Percentiles rank a stretch among this genome's conserved stretches.
Conservation (phyloP, 2,888 invertebrate species). For the Orthonevra nobilis region DNA sequence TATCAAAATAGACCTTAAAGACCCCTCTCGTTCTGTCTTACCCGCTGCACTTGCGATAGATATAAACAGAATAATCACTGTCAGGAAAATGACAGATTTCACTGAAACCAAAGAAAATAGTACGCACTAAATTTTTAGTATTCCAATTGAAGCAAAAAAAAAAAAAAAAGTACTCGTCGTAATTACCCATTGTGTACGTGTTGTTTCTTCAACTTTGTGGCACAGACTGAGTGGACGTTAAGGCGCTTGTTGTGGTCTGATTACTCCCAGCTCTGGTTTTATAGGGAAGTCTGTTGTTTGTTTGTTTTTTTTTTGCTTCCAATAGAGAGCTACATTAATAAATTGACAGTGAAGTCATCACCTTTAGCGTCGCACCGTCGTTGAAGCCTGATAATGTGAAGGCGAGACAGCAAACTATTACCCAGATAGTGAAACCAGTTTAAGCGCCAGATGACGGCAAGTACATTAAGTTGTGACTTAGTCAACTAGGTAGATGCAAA, state of each 20-base stretch:
- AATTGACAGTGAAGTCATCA: no score
- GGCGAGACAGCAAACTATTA: conserved; percentile 7
- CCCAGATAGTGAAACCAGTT: conserved; percentile 9
- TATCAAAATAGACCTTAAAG: no score
- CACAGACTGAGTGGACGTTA: conserved; percentile 35
- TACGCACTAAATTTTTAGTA: no score
- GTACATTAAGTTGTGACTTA: no score
- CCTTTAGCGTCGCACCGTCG: no score
- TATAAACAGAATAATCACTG: conserved; percentile 23
- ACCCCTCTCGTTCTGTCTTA: not conserved
- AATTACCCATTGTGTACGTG: conserved; percentile 46
- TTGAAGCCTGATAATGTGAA: no score
- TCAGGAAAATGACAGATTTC: conserved; percentile 31
- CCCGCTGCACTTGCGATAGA: conserved; percentile 26
- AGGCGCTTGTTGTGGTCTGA: not conserved
- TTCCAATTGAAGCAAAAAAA: no score
- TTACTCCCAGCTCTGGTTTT: no score
- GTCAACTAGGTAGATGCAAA: no score
- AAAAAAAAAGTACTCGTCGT: no score
- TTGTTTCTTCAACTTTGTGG: conserved; percentile 26
- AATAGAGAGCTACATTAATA: not conserved
- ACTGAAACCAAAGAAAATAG: conserved; percentile 27
- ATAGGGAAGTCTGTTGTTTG: no score
- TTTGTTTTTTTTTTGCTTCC: conserved; percentile 12
- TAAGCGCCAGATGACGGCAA: conserved; percentile 6